phyloP scores from a whole-genome alignment of 2,797 vertebrate species.

The Cuniculus paca region DNA sequence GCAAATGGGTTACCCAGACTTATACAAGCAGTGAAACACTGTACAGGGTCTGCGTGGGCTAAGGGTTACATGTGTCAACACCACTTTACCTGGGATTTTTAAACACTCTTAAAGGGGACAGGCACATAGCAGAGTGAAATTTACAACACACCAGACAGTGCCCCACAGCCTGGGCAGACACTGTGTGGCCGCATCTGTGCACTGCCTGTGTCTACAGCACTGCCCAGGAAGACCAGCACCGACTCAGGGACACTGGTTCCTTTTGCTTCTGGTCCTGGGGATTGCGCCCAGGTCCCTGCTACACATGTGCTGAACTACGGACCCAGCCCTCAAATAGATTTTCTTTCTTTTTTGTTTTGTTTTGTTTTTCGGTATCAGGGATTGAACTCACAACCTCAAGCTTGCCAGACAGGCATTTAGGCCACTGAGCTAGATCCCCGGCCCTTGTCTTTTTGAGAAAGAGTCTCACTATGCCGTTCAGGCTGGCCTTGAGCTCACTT shows the following conservation, averaged over 20 bases:
- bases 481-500: too few species aligned
- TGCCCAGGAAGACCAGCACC: background rate
- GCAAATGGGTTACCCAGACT: too few species aligned
- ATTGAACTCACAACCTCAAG: too few species aligned
- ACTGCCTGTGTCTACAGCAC: background rate
- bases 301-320: background rate
- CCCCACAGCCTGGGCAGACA: background rate
- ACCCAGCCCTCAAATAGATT: background rate
- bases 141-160: background rate
- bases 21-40: too few species aligned
- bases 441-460: too few species aligned
- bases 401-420: too few species aligned
- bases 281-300: background rate
- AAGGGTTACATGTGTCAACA: too few species aligned
- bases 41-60: too few species aligned
- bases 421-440: too few species aligned
- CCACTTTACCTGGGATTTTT: background rate
- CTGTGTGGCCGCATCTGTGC: background rate
- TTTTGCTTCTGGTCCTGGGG: background rate
- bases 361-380: too few species aligned
- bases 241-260: background rate
- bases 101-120: background rate
- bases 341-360: too few species aligned
- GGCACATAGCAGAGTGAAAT: conserved; percentile 1
- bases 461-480: too few species aligned